These are phyloP conservation scores for Mormyrops boulengeri DNA, from an alignment of 2,797 vertebrate genomes.

Conservation along the genomic window DNA sequence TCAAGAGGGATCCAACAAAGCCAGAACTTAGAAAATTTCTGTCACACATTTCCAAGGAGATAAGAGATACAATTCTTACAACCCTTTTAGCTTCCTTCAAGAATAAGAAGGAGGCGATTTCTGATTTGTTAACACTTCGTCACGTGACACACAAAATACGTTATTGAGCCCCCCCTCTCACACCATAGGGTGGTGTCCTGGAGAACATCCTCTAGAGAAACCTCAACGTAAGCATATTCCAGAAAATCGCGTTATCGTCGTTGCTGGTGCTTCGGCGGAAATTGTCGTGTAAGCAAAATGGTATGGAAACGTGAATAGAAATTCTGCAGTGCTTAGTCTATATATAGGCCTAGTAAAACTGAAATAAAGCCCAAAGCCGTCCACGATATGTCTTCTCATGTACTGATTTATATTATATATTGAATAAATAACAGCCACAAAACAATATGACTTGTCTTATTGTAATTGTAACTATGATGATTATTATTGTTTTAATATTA, in stretches of 20 bases:
- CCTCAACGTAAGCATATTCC: not conserved
- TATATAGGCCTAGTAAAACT: not conserved
- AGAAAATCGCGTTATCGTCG: not conserved
- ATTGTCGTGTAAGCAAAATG: not conserved
- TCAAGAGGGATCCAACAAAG: slow-evolving; percentile 86
- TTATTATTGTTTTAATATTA: not conserved
- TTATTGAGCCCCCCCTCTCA: slow-evolving; percentile 71
- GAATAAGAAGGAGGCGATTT: slow-evolving; percentile 77
- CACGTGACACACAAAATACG: slow-evolving; percentile 69
- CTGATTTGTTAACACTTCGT: slow-evolving; percentile 78
- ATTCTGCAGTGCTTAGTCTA: not conserved
- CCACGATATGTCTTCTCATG: not conserved
- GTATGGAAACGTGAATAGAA: not conserved
- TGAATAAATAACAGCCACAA: not conserved
- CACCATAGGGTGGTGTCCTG: slow-evolving; percentile 26
- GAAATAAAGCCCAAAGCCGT: not conserved
- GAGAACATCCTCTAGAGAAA: not conserved
- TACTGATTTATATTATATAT: not conserved
- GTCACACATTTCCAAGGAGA: slow-evolving; percentile 92
- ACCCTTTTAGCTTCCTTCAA: slow-evolving; percentile 78
- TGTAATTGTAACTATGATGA: not conserved
- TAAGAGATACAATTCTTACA: slow-evolving; percentile 59
- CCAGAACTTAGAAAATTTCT: slow-evolving; percentile 86
- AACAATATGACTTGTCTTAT: not conserved
- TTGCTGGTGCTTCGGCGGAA: not conserved